Evolutionary conservation across 2,888 invertebrate genomes (phyloP), one percentile per base, ranked within the genome.

Genomic region (Ornithoptera priamus): DNA sequence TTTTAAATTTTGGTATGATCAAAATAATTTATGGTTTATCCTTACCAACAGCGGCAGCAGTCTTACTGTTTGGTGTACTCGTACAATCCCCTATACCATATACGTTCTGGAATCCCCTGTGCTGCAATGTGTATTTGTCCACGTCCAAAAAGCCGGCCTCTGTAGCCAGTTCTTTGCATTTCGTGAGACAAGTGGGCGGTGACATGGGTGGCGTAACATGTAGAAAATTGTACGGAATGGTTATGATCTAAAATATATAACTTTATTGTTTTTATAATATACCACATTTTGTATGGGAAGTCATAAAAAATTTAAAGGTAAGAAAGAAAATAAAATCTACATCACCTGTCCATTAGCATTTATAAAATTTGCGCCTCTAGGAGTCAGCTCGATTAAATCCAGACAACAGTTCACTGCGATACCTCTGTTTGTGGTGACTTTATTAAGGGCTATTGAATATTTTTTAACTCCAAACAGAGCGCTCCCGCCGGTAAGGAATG

Each of bases 61-160:
- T 99, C 90, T 99, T 99, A 1, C 98, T 96, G 78, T 98, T 99
- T 0, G 99, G 98, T 6, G 97, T 93, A 80, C 94, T 95, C 0
- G 96, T 94, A 81, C 98, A 98, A 87, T 99, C 99, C 4, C 99
- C 99, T 63, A 99, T 93, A 2, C 97, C 97, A 86, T 97, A 99
- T 42, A 99, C 94, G 84, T 99, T 99, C 1, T 92, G 85, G 87
- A 94, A 98, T 71, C 91, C 93, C 0, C 86, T 88, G 82, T 98
- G 98, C 79, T 96, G 97, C 73, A 99, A 85, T 0, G 97, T 97
- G 67, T 93, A 84, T 75, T 94, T 94, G 84, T 97, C 89, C 0
- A 99, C 96, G 72, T 95, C 94, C 7, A 99, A 94, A 84, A 95
- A 98, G 0, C 98, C 98, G 0, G 92, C 83, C 46, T 92, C 90